phyloP scores from a whole-genome alignment of 2,888 invertebrate genomes.

The Eupithecia dodoneata region DNA sequence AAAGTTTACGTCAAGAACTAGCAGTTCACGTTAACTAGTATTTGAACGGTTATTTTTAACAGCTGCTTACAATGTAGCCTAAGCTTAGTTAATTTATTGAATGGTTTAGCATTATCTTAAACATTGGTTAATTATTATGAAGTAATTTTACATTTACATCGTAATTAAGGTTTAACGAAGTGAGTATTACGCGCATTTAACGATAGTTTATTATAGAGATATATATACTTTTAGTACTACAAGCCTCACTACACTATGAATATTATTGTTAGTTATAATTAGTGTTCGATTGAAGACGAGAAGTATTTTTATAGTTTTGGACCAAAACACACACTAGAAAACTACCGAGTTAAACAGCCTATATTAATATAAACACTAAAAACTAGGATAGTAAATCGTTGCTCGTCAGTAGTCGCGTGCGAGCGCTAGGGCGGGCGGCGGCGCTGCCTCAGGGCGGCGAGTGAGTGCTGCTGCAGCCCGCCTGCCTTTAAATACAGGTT shows the following conservation, averaged over 20 bases:
- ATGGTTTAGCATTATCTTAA: conserved; percentile 6
- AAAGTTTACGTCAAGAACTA: conserved; percentile 37
- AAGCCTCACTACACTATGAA: neutral
- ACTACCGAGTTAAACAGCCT: neutral
- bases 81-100: conserved; percentile 12
- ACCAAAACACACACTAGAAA: neutral
- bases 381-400: neutral
- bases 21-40: conserved; percentile 37
- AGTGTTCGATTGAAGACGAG: neutral
- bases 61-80: conserved; percentile 29
- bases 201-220: neutral
- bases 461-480: conserved; percentile 52
- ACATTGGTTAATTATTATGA: conserved; percentile 5
- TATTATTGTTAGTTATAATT: neutral
- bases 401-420: conserved; percentile 16
- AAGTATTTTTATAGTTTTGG: neutral
- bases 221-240: neutral
- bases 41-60: conserved; percentile 46
- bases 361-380: neutral
- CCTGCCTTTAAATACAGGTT: conserved; percentile 51
- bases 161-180: conserved; percentile 2
- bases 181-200: neutral
- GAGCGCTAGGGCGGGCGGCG: conserved; percentile 47
- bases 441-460: conserved; percentile 65
- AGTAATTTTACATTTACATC: conserved; percentile 1